phyloP scores from a whole-genome alignment of 2,797 vertebrate genomes.

The Gadopsis bispinosus region DNA sequence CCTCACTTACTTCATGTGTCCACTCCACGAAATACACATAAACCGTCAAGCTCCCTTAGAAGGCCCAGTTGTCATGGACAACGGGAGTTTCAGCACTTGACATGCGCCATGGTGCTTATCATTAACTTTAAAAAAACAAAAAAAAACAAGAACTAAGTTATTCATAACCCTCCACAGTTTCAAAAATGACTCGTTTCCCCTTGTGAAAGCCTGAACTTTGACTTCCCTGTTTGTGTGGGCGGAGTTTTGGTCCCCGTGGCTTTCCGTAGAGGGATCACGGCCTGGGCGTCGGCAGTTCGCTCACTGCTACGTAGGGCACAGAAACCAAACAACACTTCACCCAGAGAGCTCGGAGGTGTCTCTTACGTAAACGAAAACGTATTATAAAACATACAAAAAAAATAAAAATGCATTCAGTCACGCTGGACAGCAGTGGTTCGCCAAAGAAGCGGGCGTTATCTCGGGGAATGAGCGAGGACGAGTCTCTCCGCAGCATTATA shows the following conservation, averaged over 20 bases:
- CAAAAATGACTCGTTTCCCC: background rate
- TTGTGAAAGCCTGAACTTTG: slow-evolving; percentile 3
- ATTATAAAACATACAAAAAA: slow-evolving; percentile 33
- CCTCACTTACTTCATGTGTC: background rate
- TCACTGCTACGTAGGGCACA: slow-evolving; percentile 53
- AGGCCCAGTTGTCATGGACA: background rate
- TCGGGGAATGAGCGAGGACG: slow-evolving; percentile 85
- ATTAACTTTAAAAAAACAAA: slow-evolving; percentile 18
- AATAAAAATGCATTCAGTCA: slow-evolving; percentile 77
- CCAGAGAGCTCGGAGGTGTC: slow-evolving; percentile 29
- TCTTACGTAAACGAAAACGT: slow-evolving; percentile 54
- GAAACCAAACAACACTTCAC: slow-evolving; percentile 20
- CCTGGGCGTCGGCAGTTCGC: slow-evolving; percentile 61
- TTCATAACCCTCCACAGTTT: background rate
- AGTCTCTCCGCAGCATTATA: slow-evolving; percentile 84
- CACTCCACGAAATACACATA: background rate
- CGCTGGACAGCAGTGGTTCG: slow-evolving; percentile 76
- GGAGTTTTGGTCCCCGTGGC: slow-evolving; percentile 46
- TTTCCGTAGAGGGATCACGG: slow-evolving; percentile 63
- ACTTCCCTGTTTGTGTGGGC: slow-evolving; percentile 15
- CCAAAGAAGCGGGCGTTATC: slow-evolving; percentile 81
- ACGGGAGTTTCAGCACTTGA: background rate
- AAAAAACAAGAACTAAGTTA: background rate
- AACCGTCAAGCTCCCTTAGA: background rate
- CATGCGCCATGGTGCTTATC: background rate